phyloP scores from a whole-genome alignment of 64 coral and sea anemone genomes.

The Orbicella faveolata region DNA sequence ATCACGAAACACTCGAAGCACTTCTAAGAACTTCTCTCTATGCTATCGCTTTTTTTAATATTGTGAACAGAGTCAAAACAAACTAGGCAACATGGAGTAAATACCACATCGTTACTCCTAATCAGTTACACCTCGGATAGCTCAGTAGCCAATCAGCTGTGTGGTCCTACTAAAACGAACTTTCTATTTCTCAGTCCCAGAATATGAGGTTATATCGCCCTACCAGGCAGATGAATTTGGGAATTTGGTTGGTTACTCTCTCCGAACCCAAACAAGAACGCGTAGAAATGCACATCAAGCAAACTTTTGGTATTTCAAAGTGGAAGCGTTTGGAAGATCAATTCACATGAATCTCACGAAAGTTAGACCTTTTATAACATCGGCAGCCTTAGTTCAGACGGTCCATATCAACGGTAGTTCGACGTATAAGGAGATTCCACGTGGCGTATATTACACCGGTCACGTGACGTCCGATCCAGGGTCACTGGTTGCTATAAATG shows the following conservation, averaged over 20 bases:
- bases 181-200: not conserved
- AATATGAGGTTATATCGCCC: constrained; percentile 32
- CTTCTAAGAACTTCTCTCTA: no score
- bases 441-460: constrained; percentile 19
- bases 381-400: not conserved
- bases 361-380: not conserved
- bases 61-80: no score
- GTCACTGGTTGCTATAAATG: constrained; percentile 46
- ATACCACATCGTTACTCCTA: no score
- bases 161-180: not conserved
- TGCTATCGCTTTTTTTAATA: no score
- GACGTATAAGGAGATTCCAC: not conserved
- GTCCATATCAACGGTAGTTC: not conserved
- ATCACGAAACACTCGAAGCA: no score
- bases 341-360: not conserved
- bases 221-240: not conserved
- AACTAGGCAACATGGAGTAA: no score
- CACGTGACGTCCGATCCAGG: constrained; percentile 40
- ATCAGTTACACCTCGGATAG: constrained; percentile 26
- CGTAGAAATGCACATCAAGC: not conserved
- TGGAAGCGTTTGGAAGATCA: constrained; percentile 23
- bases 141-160: constrained; percentile 16
- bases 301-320: not conserved
- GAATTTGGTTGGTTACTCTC: not conserved
- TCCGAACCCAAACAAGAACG: not conserved